These are phyloP conservation scores for Omphaloscelis lunosa DNA, from an alignment of 2,888 invertebrate genomes.

Conservation along the genomic window DNA sequence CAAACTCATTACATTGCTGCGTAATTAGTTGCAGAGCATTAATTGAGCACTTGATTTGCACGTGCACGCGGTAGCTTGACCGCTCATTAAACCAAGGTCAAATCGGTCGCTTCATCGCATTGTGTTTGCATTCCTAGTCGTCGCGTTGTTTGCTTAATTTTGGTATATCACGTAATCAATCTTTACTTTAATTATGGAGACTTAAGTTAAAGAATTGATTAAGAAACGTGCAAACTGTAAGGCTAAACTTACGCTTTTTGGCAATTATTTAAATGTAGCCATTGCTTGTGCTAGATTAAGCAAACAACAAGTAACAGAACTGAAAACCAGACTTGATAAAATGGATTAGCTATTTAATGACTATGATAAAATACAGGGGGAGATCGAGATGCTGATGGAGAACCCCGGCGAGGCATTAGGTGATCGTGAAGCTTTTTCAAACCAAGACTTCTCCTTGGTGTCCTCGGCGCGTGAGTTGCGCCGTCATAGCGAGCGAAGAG, in stretches of 20 bases:
- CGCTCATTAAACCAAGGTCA: not conserved
- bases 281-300: conserved; percentile 1
- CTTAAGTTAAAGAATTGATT: conserved; percentile 2
- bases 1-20: too few species aligned
- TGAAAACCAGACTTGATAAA: conserved; percentile 5
- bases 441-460: conserved; percentile 19
- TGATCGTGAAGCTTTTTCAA: conserved; percentile 19
- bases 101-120: not conserved
- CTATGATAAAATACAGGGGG: conserved; percentile 15
- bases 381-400: not conserved
- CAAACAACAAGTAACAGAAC: not conserved
- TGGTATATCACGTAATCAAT: not conserved
- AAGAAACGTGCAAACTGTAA: conserved; percentile 17
- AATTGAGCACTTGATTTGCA: not conserved
- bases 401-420: conserved; percentile 3
- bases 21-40: too few species aligned
- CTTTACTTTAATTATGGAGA: conserved; percentile 7
- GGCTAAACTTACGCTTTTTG: conserved; percentile 11
- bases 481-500: conserved; percentile 11
- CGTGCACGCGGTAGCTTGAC: too few species aligned
- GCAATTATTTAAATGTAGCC: conserved; percentile 14
- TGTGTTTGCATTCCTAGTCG: too few species aligned
- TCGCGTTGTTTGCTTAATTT: too few species aligned
- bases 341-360: conserved; percentile 9
- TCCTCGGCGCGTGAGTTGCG: conserved; percentile 10